These are phyloP conservation scores for Melierax canorus DNA, from an alignment of 2,113 vertebrate genomes.

Conservation along the genomic window DNA sequence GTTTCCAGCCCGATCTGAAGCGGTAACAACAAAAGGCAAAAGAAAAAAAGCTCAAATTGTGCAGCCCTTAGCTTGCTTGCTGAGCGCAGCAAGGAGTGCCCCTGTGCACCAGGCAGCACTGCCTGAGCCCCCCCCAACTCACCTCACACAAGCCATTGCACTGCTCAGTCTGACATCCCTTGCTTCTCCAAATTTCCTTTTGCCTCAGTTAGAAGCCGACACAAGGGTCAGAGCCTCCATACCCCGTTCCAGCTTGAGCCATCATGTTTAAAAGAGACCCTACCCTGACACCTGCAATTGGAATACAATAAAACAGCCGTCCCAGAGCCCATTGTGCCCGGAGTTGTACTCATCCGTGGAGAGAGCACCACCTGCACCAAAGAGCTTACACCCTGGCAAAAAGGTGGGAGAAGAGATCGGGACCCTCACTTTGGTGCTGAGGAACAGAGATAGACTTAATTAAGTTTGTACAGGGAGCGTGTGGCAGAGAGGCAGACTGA, in stretches of 20 bases:
- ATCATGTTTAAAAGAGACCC: neutral
- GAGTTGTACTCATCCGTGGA: too few relatives aligned
- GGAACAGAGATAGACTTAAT: accelerated
- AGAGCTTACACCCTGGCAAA: neutral
- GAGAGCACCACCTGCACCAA: neutral
- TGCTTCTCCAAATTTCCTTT: accelerated
- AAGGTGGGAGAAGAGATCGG: neutral
- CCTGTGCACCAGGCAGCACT: too few relatives aligned
- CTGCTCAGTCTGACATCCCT: neutral
- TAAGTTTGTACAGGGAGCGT: accelerated
- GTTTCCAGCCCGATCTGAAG: neutral
- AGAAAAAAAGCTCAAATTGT: neutral
- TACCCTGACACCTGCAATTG: accelerated
- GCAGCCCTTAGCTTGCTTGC: neutral
- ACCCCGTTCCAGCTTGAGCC: neutral
- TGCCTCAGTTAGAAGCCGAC: neutral
- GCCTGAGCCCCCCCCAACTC: neutral
- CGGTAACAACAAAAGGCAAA: neutral
- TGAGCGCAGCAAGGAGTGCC: neutral
- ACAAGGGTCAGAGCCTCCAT: neutral
- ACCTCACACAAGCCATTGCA: neutral
- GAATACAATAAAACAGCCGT: accelerated
- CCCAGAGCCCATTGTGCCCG: neutral
- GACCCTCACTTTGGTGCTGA: neutral
- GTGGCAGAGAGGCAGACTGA: neutral